phyloP scores from a whole-genome alignment of 1,140 invertebrate species.

The Harlomillsia oculata region DNA sequence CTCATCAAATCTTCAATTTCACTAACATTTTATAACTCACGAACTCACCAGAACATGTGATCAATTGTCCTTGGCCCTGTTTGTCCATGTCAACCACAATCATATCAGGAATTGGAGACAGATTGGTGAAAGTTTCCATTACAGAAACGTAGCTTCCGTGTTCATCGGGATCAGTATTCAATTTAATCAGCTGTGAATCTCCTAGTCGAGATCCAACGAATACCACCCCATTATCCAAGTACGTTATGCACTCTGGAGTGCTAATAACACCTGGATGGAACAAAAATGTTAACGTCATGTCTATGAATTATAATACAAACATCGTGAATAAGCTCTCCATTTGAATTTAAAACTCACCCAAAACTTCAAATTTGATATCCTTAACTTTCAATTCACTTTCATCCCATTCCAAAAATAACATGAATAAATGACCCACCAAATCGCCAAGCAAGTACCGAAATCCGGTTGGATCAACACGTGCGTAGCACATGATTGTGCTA shows the following conservation, averaged over 20 bases:
- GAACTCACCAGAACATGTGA: conserved; percentile 81
- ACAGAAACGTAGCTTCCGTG: conserved; percentile 80
- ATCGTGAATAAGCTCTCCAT: background rate
- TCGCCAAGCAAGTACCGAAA: conserved; percentile 88
- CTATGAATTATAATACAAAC: background rate
- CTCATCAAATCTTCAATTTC: no score
- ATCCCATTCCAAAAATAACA: conserved; percentile 85
- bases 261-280: conserved; percentile 67
- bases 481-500: conserved; percentile 92
- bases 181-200: conserved; percentile 89
- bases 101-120: conserved; percentile 97
- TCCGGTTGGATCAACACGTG: conserved; percentile 82
- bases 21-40: no score
- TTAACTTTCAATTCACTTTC: conserved; percentile 71
- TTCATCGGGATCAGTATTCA: conserved; percentile 76
- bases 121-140: conserved; percentile 93
- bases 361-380: conserved; percentile 84
- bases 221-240: conserved; percentile 95
- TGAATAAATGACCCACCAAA: conserved; percentile 87
- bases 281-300: no score
- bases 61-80: conserved; percentile 94
- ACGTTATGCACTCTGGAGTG: conserved; percentile 97
- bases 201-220: conserved; percentile 94
- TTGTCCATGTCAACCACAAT: conserved; percentile 69
- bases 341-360: conserved; percentile 50